Evolutionary conservation across 2,888 invertebrate species (phyloP).

Genomic region (Monopis laevigella): DNA sequence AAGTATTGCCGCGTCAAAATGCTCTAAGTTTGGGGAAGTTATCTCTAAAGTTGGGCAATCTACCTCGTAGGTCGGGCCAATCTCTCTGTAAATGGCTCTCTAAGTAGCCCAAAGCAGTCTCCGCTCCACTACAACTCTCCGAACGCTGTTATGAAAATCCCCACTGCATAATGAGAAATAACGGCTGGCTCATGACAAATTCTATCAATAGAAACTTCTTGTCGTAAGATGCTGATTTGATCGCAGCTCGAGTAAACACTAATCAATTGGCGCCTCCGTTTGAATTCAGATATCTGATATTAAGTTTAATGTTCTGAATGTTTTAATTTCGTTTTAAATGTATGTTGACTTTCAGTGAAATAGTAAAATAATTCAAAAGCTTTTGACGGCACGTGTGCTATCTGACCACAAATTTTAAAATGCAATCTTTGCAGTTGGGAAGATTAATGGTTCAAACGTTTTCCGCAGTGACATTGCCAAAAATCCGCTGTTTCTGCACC

Average conservation of each 20-base stretch:
- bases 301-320: not conserved
- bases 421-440: slow-evolving; percentile 49
- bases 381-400: slow-evolving; percentile 8
- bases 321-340: not conserved
- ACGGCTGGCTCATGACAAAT: slow-evolving; percentile 21
- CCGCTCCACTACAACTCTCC: slow-evolving; percentile 33
- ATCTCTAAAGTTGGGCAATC: slow-evolving; percentile 59
- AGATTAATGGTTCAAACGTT: slow-evolving; percentile 56
- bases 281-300: not conserved
- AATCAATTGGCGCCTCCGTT: slow-evolving; percentile 1
- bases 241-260: slow-evolving; percentile 1
- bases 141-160: slow-evolving; percentile 47
- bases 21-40: slow-evolving; percentile 58
- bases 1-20: slow-evolving; percentile 60
- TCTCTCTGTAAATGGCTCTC: slow-evolving; percentile 54
- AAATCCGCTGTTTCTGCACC: slow-evolving; percentile 33
- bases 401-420: slow-evolving; percentile 41
- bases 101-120: slow-evolving; percentile 55
- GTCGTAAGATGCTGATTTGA: not conserved
- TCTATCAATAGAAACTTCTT: slow-evolving; percentile 7
- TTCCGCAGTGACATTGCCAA: slow-evolving; percentile 48
- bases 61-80: slow-evolving; percentile 56
- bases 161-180: slow-evolving; percentile 39
- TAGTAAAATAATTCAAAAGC: slow-evolving; percentile 2
- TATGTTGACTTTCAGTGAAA: not conserved